A percentile compares a stretch with the other conserved stretches of the same genome.
phyloP scores from a whole-genome alignment of 2,888 invertebrate species.

The Chamaedrilus cognettii region DNA sequence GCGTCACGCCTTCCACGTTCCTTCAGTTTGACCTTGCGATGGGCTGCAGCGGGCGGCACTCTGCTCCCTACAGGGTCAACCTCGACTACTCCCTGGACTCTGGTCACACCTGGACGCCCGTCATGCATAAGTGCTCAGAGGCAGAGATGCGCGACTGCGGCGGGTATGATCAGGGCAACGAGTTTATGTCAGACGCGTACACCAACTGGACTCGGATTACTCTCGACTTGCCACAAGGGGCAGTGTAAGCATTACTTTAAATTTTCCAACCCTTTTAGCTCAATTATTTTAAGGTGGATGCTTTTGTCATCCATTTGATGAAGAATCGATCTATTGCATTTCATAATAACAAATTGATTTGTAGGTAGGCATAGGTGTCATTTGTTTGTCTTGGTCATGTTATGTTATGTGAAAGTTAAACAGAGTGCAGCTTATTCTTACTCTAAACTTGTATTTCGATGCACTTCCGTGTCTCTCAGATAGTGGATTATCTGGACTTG shows the following conservation, averaged over 20 bases:
- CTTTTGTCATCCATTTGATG: no score
- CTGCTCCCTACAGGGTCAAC: constrained; percentile 50
- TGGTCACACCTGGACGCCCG: constrained; percentile 58
- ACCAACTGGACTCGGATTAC: constrained; percentile 59
- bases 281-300: no score
- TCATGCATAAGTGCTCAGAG: constrained; percentile 56
- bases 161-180: constrained; percentile 55
- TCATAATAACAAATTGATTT: no score
- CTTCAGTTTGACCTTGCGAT: constrained; percentile 61
- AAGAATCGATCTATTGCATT: no score
- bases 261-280: no score
- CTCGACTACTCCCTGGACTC: constrained; percentile 59
- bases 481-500: no score
- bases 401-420: no score
- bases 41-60: constrained; percentile 54
- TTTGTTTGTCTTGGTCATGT: no score
- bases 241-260: constrained; percentile 59
- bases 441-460: no score
- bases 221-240: constrained; percentile 53
- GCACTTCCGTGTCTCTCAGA: no score
- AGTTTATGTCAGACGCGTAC: constrained; percentile 51
- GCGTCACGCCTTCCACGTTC: constrained; percentile 56
- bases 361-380: no score
- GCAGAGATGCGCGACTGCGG: constrained; percentile 55
- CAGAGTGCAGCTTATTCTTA: no score